Evolutionary conservation across 2,113 vertebrate genomes (phyloP).

Genomic region (Lasiurus cinereus): DNA sequence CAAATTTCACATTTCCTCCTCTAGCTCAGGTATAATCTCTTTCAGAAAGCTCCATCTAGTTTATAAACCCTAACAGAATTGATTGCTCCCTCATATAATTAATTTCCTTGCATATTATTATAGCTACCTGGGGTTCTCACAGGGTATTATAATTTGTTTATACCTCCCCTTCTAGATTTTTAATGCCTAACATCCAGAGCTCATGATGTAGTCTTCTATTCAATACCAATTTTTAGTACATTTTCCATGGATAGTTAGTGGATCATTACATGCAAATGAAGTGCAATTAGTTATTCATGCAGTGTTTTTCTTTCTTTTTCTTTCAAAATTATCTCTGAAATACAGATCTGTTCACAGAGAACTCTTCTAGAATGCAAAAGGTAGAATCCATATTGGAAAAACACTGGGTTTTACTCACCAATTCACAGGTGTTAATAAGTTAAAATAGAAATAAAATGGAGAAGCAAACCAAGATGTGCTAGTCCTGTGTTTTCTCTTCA

Average conservation of each 20-base stretch:
- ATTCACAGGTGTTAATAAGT: not conserved
- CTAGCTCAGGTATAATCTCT: not conserved
- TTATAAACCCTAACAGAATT: not conserved
- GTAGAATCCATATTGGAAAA: not conserved
- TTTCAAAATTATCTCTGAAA: not conserved
- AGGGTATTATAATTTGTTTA: not conserved
- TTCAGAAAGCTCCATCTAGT: not conserved
- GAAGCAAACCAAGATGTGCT: not conserved
- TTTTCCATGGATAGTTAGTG: not conserved
- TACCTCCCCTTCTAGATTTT: not conserved
- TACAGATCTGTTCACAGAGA: not conserved
- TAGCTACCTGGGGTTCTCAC: not conserved
- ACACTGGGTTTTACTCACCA: not conserved
- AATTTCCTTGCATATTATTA: not conserved
- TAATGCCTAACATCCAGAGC: not conserved
- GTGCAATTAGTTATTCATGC: not conserved
- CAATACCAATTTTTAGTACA: not conserved
- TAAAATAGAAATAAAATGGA: not conserved
- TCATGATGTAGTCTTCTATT: not conserved
- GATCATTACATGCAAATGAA: not conserved
- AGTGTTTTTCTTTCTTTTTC: not conserved
- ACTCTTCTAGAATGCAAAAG: not conserved
- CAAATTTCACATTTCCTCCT: slow-evolving; percentile 32
- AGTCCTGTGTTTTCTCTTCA: not conserved
- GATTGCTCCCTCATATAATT: not conserved